Conservation (phyloP, 2,113 vertebrate species). For the Anguilla rostrata region DNA sequence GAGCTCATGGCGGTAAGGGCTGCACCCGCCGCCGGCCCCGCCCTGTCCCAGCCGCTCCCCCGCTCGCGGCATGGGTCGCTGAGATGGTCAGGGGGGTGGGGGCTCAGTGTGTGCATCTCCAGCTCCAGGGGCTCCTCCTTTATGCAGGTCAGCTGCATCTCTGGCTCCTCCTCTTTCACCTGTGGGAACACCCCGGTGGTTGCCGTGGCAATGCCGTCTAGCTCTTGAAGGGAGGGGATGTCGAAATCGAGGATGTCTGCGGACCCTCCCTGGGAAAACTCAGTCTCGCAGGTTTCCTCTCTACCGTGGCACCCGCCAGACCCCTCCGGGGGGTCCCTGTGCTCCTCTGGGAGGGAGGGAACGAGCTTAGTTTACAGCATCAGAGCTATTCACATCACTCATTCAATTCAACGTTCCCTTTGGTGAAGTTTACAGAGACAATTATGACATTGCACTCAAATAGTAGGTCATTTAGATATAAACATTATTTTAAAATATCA, state of each 20-base stretch:
- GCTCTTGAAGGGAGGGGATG: conserved; percentile 17
- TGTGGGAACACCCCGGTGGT: conserved; percentile 26
- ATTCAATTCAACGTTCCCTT: background rate
- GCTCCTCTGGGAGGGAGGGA: conserved; percentile 34
- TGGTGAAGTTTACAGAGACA: too few species aligned
- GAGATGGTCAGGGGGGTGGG: background rate
- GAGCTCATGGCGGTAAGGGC: background rate
- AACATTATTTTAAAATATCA: too few species aligned
- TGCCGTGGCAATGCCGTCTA: background rate
- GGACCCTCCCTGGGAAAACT: conserved; percentile 18
- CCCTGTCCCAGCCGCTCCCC: background rate
- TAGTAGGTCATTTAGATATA: too few species aligned
- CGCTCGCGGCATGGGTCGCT: background rate
- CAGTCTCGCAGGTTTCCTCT: conserved; percentile 2
- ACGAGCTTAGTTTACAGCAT: background rate
- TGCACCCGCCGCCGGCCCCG: background rate
- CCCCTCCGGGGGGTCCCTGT: background rate
- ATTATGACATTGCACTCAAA: too few species aligned
- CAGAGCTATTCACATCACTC: background rate
- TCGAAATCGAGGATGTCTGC: conserved; percentile 21
- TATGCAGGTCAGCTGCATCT: conserved; percentile 64
- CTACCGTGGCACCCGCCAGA: conserved; percentile 21
- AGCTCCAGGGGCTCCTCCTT: conserved; percentile 66
- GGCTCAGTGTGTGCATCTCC: conserved; percentile 2
- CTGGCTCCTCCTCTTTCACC: conserved; percentile 55